Conservation (phyloP, 2,888 invertebrate species). For the Rhyacophila evoluta region DNA sequence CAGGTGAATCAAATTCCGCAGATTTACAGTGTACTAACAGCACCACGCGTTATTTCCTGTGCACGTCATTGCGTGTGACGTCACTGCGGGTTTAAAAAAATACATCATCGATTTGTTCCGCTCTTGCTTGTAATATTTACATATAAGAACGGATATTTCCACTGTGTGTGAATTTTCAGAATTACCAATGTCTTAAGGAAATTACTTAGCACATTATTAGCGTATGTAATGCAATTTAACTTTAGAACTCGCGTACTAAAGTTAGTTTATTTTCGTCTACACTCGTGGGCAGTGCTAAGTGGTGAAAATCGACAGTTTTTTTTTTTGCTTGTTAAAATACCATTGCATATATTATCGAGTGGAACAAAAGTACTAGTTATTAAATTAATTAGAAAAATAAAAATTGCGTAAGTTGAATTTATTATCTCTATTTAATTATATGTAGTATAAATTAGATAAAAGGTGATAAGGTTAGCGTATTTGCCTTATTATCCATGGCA, state of each 20-base stretch:
- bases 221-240: neutral
- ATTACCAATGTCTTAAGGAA: neutral
- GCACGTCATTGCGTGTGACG: neutral
- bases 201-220: neutral
- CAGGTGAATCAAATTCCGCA: constrained; percentile 3
- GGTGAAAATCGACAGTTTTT: too few species aligned
- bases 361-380: too few species aligned
- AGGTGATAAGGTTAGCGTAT: too few species aligned
- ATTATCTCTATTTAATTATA: too few species aligned
- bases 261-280: neutral
- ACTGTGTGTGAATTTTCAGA: neutral
- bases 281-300: too few species aligned
- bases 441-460: too few species aligned
- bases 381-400: too few species aligned
- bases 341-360: too few species aligned
- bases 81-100: constrained; percentile 2
- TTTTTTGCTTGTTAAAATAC: too few species aligned
- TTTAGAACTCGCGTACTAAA: neutral
- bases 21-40: neutral
- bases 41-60: constrained; percentile 12
- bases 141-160: constrained; percentile 25
- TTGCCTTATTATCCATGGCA: too few species aligned
- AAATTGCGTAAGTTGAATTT: too few species aligned
- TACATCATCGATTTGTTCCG: constrained; percentile 16
- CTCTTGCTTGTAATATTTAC: neutral